phyloP scores from a whole-genome alignment of 2,113 vertebrate genomes.

The Pedionomus torquatus region DNA sequence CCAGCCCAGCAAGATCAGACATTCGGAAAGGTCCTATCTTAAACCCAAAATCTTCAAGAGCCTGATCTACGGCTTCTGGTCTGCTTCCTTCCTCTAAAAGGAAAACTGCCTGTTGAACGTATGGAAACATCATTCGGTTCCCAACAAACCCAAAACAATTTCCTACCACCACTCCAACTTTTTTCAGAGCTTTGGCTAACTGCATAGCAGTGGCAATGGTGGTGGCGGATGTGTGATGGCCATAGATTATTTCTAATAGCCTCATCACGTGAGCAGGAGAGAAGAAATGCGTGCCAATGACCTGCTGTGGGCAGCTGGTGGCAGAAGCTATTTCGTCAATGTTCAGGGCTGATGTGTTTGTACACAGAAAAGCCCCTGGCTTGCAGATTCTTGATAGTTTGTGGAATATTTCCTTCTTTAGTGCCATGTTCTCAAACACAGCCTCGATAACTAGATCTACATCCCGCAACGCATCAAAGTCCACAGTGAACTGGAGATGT shows the following conservation, averaged over 20 bases:
- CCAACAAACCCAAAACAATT: slow-evolving; percentile 92
- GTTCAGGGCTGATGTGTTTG: slow-evolving; percentile 88
- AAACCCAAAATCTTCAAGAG: slow-evolving; percentile 89
- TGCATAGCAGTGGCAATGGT: slow-evolving; percentile 86
- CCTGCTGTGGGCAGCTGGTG: slow-evolving; percentile 78
- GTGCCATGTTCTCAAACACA: slow-evolving; percentile 88
- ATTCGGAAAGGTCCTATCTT: slow-evolving; percentile 87
- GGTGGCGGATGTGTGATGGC: slow-evolving; percentile 78
- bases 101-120: slow-evolving; percentile 79
- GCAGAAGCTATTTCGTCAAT: slow-evolving; percentile 86
- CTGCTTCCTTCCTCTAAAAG: slow-evolving; percentile 90
- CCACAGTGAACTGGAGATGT: slow-evolving; percentile 75
- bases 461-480: slow-evolving; percentile 71
- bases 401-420: slow-evolving; percentile 87
- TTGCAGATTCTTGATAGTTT: slow-evolving; percentile 83
- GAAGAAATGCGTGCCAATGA: slow-evolving; percentile 94
- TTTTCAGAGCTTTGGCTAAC: slow-evolving; percentile 83
- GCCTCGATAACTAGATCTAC: slow-evolving; percentile 91
- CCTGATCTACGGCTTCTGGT: slow-evolving; percentile 84
- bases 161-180: slow-evolving; percentile 88
- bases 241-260: slow-evolving; percentile 87
- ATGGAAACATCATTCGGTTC: slow-evolving; percentile 86
- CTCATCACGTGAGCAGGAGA: slow-evolving; percentile 91
- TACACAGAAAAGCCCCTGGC: slow-evolving; percentile 82
- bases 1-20: slow-evolving; percentile 88